Evolutionary conservation across 2,888 invertebrate genomes (phyloP).

Genomic region (Athalia circularis): DNA sequence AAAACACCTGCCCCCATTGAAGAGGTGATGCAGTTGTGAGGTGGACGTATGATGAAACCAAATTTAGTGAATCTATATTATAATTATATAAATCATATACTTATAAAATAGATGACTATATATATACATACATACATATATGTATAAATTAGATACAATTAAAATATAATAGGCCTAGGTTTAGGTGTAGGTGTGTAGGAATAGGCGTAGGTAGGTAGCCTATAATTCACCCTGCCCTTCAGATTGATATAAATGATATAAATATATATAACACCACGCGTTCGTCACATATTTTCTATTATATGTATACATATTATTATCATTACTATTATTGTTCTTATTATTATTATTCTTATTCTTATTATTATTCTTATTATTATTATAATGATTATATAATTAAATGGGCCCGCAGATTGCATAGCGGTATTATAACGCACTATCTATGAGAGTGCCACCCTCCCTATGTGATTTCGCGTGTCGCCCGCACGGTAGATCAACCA

Average conservation of each 20-base stretch:
- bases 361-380: slow-evolving; percentile 4
- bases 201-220: slow-evolving; percentile 69
- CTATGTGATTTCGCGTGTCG: slow-evolving; percentile 66
- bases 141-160: not conserved
- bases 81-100: slow-evolving; percentile 19
- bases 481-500: slow-evolving; percentile 66
- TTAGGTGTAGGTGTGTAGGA: slow-evolving; percentile 70
- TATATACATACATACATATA: slow-evolving; percentile 9
- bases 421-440: slow-evolving; percentile 67
- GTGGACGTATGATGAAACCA: not conserved
- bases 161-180: not conserved
- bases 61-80: slow-evolving; percentile 4
- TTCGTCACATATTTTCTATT: not conserved
- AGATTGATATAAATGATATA: slow-evolving; percentile 44
- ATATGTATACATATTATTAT: slow-evolving; percentile 14
- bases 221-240: slow-evolving; percentile 62
- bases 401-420: slow-evolving; percentile 68
- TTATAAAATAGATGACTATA: slow-evolving; percentile 1
- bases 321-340: slow-evolving; percentile 44
- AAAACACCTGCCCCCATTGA: too few relatives aligned
- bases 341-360: slow-evolving; percentile 21
- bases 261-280: not conserved
- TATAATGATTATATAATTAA: slow-evolving; percentile 42
- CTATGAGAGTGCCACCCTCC: slow-evolving; percentile 64
- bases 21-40: not conserved